Evolutionary conservation across 2,113 vertebrate species (phyloP), one percentile per base, ranked within the genome.

Genomic region (Muntiacus muntjak): DNA sequence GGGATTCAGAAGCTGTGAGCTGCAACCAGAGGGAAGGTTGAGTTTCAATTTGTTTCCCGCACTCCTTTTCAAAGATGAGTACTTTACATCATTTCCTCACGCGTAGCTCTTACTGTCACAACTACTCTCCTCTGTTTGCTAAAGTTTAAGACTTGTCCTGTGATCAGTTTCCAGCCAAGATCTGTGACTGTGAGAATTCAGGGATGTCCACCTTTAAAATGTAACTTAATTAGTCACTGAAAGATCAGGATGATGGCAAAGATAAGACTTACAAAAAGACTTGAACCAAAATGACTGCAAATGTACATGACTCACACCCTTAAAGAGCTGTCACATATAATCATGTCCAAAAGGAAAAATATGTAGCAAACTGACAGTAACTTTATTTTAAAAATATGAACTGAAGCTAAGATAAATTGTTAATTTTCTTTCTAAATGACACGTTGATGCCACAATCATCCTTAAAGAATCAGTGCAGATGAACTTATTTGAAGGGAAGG

Each of bases 31-130:
- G 26, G 50, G 43, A n/a, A 30, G 28, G 19, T 13, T 16, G 13
- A 47, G 3, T 30, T 54, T 28, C n/a, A 12, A 33, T 43, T n/a
- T 11, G 0, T 5, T 11, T 54, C 15, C 13, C 12, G 6, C 5
- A 1, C 28, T 76, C 55, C 23, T n/a, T 92, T 54, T 50, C 54
- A 36, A 50, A 90, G 28, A 36, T 0, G 0, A 33, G 30, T 26
- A 5, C 14, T 92, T 79, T 13, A 50, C 16, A 7, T 1, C 16
- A 40, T 16, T 26, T n/a, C 67, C 28, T 94, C 58, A 33, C 6
- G 6, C 12, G 12, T 17, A 47, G 25, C 21, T 71, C 78, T 54
- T n/a, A 7, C 16, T 30, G 6, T 17, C 81, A 43, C 6, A 33
- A 10, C 19, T 64, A 5, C 30, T 54, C 25, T 67, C 45, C 19